Base-by-base conservation (phyloP, 2,888 invertebrate genomes). In the Cephus runcator region DNA sequence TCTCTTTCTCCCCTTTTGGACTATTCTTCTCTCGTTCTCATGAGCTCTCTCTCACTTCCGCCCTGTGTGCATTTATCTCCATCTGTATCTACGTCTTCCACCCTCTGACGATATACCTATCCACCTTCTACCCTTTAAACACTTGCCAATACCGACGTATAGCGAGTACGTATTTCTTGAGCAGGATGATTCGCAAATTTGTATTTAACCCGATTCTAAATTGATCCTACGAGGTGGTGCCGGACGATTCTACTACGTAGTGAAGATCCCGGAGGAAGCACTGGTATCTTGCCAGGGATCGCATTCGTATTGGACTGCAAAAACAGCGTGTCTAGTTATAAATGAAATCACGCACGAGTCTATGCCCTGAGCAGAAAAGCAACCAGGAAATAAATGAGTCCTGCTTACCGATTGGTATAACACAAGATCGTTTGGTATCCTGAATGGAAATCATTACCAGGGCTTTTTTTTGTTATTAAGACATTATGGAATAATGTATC, bases 61-160 rank as follows among this genome's bases (percentile, higher is more conserved):
- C 83, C 84, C 86, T 84, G 83, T 85, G 83, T 83, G 82, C 83
- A 84, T 82, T 82, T 81, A 81, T 34, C 82, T 81, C 82, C 69
- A 68, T 75, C 69, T 71, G 31, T 30, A 33, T 71, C 31, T 71
- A 71, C 56, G 56, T 74, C 30, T 30, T 35, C 74, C 35, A 74
- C 36, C 74, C 36, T 74, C 36, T 15, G 6, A 74, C 35, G 36
- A 35, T 69, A 71, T 71, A 12, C 71, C 71, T 71, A 12, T 34
- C 31, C 71, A 33, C 71, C 31, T 12, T 71, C 2, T 56, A 56
- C 9, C 56, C 56, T 56, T 23, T 56, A 56, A 23, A 56, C 56
- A 9, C 56, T 56, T 56, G 56, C 9, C 56, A 56, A 56, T 56
- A 56, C 56, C 56, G 6, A 56, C 56, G 56, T 56, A 56, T 9